Base-by-base conservation (phyloP, 1,140 invertebrate species). In the Conus ventricosus region DNA sequence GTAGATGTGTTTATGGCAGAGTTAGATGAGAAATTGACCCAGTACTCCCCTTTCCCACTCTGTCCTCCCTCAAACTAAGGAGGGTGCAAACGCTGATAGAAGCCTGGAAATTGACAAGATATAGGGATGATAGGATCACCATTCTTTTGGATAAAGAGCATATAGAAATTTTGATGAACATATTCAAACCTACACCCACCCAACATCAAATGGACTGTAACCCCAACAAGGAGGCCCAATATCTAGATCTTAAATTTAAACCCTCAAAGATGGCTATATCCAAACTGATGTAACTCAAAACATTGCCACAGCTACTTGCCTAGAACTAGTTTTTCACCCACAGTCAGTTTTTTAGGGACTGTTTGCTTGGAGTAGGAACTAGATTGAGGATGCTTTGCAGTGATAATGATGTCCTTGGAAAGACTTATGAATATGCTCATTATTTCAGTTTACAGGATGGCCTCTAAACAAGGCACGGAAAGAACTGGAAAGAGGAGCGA, bases 231-330 rank as follows among this genome's bases (percentile, higher is more conserved):
- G n/a, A 75, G 23, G 71, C 71, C n/a, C 20, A 75, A 8, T 75
- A 75, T 23, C 71, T 75, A 1, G 71, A 75, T 25, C 17, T 75
- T 23, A 75, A 25, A 25, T 23, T 75, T n/a, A n/a, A 1, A 75
- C 17, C 17, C 4, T 75, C 17, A 20, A 75, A n/a, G 17, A 75
- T 8, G 71, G 71, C 7, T 75, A n/a, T 23, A 75, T 75, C n/a
- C 20, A 20, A 25, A n/a, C 71, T 8, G 71, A 4, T 25, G 71
- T 75, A 8, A 75, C 71, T 75, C n/a, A 20, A 75, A 75, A n/a
- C 71, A 75, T 25, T 75, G 71, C 71, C 71, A 75, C n/a, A 75
- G 71, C n/a, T 75, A 75, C n/a, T 23, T 75, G 20, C 71, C 71
- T n/a, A 4, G 7, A 23, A 20, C 17, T 23, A 75, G 71, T n/a